Evolutionary conservation across 2,797 vertebrate species (phyloP), one percentile per base, ranked within the genome.

Genomic region (Loris lydekkerianus): DNA sequence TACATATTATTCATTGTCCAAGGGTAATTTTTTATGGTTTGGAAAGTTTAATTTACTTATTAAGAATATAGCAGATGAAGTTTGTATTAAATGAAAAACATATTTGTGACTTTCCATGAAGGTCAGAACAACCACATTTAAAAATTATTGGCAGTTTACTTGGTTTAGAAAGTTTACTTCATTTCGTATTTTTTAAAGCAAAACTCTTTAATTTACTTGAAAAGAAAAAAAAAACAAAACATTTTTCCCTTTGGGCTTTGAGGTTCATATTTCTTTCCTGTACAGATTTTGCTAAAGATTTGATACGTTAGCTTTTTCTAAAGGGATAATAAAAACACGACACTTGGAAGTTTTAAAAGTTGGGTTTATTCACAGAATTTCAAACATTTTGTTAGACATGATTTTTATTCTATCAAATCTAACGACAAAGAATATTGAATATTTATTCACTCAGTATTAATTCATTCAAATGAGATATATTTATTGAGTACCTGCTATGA

Each of bases 81-180:
- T 86, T 73, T 69, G 72, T 86, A 77, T 78, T 90, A 96, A 97
- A 97, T 97, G 65, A 96, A 97, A 94, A 97, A 75, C 89, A 90
- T 73, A 96, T 90, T 95, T 96, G 80, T 86, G 82, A 87, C n/a
- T 96, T 96, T 92, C 76, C 49, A 65, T 63, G 82, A 75, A 95
- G 81, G 83, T 77, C 46, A 76, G 27, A 21, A 63, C 40, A 88
- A 37, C 78, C 97, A 95, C 67, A 87, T 97, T 97, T 58, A 96
- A 31, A 96, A 96, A 88, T 73, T 40, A 63, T 96, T 87, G 95
- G 49, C 73, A 96, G 17, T 11, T 11, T 63, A 95, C 69, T 94
- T 82, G 58, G 46, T 90, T 97, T 92, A 75, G 78, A 95, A 77
- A 93, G 61, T 87, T 95, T 78, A 67, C 29, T 63, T 56, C 73